phyloP scores from a whole-genome alignment of 2,888 invertebrate genomes.

The Luffia ferchaultella region DNA sequence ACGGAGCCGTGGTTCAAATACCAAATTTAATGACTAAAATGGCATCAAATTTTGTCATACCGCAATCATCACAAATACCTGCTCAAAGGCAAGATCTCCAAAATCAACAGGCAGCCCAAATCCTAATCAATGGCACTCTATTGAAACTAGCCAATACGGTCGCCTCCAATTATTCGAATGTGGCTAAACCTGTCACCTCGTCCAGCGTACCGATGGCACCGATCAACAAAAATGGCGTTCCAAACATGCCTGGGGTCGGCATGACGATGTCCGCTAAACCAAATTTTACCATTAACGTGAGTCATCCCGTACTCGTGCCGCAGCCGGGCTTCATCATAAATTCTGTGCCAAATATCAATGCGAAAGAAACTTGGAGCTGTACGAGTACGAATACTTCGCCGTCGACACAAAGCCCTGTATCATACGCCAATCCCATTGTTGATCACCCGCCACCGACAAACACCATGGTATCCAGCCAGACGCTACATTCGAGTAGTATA shows the following conservation, averaged over 20 bases:
- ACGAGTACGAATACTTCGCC: slow-evolving; percentile 31
- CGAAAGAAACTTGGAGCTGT: slow-evolving; percentile 56
- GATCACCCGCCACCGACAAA: slow-evolving; percentile 46
- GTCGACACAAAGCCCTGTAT: slow-evolving; percentile 9
- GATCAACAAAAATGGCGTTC: slow-evolving; percentile 46
- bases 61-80: slow-evolving; percentile 35
- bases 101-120: slow-evolving; percentile 50
- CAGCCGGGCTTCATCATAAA: slow-evolving; percentile 60
- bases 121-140: slow-evolving; percentile 58
- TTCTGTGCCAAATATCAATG: slow-evolving; percentile 60
- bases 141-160: slow-evolving; percentile 48
- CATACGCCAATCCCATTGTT: slow-evolving; percentile 22
- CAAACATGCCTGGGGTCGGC: slow-evolving; percentile 51
- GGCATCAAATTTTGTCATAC: slow-evolving; percentile 58
- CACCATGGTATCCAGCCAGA: slow-evolving; percentile 32
- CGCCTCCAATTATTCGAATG: slow-evolving; percentile 35
- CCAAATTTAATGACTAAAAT: slow-evolving; percentile 68
- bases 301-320: slow-evolving; percentile 53
- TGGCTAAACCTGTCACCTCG: slow-evolving; percentile 39
- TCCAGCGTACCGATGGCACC: slow-evolving; percentile 44
- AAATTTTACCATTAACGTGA: slow-evolving; percentile 59
- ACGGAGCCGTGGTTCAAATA: slow-evolving; percentile 67
- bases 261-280: slow-evolving; percentile 60
- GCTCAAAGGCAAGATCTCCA: slow-evolving; percentile 34
- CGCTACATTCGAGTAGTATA: slow-evolving; percentile 35